These are phyloP conservation scores for Hydropsyche betteni DNA, from an alignment of 2,888 invertebrate genomes.

Conservation along the genomic window DNA sequence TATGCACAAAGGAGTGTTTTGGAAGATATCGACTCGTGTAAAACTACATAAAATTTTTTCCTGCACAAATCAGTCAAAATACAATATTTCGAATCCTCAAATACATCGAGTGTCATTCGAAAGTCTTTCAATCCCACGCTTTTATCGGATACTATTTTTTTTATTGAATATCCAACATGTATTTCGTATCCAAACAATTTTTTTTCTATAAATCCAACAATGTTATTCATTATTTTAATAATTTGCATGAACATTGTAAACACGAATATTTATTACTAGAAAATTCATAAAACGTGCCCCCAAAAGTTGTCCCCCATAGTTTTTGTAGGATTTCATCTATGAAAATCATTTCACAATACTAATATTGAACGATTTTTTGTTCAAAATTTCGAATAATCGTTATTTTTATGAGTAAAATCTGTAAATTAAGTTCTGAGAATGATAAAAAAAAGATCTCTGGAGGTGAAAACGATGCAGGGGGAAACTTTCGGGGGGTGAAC, in stretches of 20 bases:
- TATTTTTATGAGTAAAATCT: conserved; percentile 45
- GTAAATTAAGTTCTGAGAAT: conserved; percentile 41
- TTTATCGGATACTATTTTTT: conserved; percentile 55
- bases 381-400: not conserved
- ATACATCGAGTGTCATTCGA: conserved; percentile 60
- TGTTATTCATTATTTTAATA: no score
- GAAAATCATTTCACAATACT: no score
- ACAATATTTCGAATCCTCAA: conserved; percentile 65
- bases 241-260: no score
- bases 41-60: conserved; percentile 66
- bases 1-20: conserved; percentile 73
- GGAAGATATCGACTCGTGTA: conserved; percentile 64
- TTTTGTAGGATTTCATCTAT: no score
- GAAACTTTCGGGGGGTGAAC: no score
- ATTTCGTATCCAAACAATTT: conserved; percentile 71
- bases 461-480: no score
- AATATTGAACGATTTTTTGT: no score
- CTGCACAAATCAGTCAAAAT: conserved; percentile 63
- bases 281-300: not conserved
- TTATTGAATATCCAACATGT: conserved; percentile 68
- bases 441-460: no score
- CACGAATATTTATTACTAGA: not conserved
- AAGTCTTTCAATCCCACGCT: conserved; percentile 56
- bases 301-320: no score
- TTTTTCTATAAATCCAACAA: conserved; percentile 60